Conservation (phyloP, 1,140 invertebrate species). For the Kradibia gibbosae region DNA sequence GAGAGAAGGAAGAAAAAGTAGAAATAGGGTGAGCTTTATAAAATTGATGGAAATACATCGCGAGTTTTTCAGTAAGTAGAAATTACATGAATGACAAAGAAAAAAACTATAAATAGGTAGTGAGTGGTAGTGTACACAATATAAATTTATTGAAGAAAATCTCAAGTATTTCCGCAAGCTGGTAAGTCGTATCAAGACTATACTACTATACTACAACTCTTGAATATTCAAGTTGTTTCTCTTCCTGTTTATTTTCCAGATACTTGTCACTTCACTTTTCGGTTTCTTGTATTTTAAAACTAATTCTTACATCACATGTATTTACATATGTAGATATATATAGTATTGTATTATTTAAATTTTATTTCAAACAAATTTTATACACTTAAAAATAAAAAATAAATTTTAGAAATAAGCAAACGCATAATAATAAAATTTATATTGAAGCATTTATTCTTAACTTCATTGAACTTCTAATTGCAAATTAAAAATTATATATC, state of each 20-base stretch:
- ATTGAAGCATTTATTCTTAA: too few species aligned
- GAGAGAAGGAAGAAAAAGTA: not conserved
- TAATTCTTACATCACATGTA: too few species aligned
- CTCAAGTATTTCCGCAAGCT: conserved; percentile 44
- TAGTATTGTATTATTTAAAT: too few species aligned
- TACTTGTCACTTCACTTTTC: too few species aligned
- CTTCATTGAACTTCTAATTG: too few species aligned
- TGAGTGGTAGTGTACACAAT: not conserved
- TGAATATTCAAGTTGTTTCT: conserved; percentile 31
- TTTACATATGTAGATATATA: too few species aligned
- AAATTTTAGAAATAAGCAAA: too few species aligned
- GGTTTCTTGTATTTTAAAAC: too few species aligned
- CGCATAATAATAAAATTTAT: too few species aligned
- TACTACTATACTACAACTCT: conserved; percentile 39
- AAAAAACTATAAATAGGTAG: not conserved
- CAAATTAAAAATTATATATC: too few species aligned
- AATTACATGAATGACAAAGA: not conserved
- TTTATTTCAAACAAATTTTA: too few species aligned
- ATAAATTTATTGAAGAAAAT: conserved; percentile 13
- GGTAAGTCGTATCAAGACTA: conserved; percentile 45
- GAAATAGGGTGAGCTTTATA: not conserved
- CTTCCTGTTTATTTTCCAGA: not conserved
- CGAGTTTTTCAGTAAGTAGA: not conserved
- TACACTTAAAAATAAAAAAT: too few species aligned
- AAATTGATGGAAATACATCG: conserved; percentile 15